A percentile compares a stretch with the other conserved stretches of the same genome.
These are phyloP conservation scores for Phataginus tetradactyla DNA, from an alignment of 2,797 vertebrate species.

Conservation along the genomic window DNA sequence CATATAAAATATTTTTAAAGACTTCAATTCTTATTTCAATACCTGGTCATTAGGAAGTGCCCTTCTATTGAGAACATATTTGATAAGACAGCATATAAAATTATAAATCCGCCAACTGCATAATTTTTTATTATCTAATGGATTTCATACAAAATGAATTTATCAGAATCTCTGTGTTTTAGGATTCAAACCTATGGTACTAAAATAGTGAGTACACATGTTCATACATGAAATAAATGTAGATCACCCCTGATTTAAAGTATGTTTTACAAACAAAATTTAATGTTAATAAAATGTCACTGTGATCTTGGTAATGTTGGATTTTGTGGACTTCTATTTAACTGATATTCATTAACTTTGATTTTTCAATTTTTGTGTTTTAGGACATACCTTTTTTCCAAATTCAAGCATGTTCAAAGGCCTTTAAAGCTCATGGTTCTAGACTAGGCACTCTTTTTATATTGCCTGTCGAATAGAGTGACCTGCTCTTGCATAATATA, in stretches of 20 bases:
- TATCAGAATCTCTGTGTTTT: background rate
- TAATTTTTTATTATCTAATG: background rate
- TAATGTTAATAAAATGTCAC: background rate
- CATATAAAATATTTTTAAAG: background rate
- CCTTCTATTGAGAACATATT: background rate
- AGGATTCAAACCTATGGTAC: background rate
- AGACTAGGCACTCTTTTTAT: background rate
- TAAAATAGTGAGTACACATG: background rate
- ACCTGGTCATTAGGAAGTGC: background rate
- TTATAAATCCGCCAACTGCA: background rate
- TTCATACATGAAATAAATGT: background rate
- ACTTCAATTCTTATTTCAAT: background rate
- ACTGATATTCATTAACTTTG: background rate
- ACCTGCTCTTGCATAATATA: background rate
- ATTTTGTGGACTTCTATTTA: background rate
- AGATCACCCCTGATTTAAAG: background rate
- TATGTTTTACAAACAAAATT: background rate
- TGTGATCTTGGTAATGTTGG: background rate
- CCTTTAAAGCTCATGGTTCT: background rate
- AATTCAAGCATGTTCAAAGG: background rate
- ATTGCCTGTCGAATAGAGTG: background rate
- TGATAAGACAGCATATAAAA: background rate
- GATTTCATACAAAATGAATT: background rate
- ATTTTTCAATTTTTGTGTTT: background rate
- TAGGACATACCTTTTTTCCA: background rate